Percentiles rank a stretch among this genome's conserved stretches.
Conservation (phyloP, 2,113 vertebrate genomes). For the Nothobranchius kuhntae region DNA sequence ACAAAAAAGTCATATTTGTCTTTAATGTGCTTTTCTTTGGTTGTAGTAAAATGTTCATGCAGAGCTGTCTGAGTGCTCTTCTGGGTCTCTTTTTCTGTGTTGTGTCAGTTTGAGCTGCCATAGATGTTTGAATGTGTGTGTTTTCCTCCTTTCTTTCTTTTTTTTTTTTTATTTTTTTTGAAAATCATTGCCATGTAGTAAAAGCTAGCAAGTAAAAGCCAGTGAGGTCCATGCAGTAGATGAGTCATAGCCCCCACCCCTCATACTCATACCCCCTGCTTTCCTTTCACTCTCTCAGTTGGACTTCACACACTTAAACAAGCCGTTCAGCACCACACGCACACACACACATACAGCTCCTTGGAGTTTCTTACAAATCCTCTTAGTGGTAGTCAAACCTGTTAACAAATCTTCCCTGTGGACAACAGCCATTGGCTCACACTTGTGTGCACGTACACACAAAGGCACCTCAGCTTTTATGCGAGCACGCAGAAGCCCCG, state of each 20-base stretch:
- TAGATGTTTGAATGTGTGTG: no score
- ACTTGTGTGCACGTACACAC: conserved; percentile 13
- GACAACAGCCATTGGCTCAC: conserved; percentile 49
- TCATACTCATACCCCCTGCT: conserved; percentile 56
- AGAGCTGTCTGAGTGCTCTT: conserved; percentile 7
- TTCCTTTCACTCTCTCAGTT: conserved; percentile 62
- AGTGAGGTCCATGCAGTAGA: conserved; percentile 68
- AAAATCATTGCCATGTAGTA: conserved; percentile 66
- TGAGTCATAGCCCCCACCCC: conserved; percentile 68
- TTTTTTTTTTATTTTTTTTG: conserved; percentile 51
- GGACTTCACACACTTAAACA: conserved; percentile 53
- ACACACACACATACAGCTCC: conserved; percentile 24
- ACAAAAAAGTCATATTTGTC: neutral
- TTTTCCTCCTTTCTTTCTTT: conserved; percentile 43
- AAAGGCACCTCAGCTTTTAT: neutral
- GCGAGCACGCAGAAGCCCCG: neutral
- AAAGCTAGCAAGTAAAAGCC: conserved; percentile 40
- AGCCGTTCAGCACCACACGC: conserved; percentile 1
- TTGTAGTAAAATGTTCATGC: neutral
- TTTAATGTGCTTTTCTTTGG: neutral
- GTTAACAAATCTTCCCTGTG: conserved; percentile 57
- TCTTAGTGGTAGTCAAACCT: conserved; percentile 57
- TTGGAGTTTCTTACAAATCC: conserved; percentile 49
- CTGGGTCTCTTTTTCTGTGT: conserved; percentile 26
- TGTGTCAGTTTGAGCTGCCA: conserved; percentile 27